phyloP scores from a whole-genome alignment of 2,888 invertebrate species.

The Tachystola acroxantha region DNA sequence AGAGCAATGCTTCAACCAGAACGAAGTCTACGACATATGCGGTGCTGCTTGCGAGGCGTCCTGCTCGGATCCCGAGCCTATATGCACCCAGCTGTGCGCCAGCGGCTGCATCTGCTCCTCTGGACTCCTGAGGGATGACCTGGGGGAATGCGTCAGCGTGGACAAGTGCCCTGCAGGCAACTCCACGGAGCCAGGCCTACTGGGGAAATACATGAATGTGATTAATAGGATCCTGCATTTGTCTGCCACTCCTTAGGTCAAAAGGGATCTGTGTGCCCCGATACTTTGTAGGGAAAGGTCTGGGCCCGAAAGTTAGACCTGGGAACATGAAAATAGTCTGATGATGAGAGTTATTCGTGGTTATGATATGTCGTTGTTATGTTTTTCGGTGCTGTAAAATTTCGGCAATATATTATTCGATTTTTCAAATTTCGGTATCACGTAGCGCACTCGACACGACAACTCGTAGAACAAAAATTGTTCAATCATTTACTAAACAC shows the following conservation, averaged over 20 bases:
- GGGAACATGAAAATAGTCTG: too few relatives aligned
- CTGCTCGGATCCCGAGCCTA: conserved; percentile 52
- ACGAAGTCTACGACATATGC: conserved; percentile 60
- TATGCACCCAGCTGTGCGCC: conserved; percentile 51
- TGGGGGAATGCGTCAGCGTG: conserved; percentile 50
- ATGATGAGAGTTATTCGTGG: too few relatives aligned
- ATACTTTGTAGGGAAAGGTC: too few relatives aligned
- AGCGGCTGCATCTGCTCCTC: conserved; percentile 58
- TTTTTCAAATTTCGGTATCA: too few relatives aligned
- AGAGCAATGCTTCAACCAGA: conserved; percentile 55
- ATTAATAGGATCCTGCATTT: conserved; percentile 53
- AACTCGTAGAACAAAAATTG: too few relatives aligned
- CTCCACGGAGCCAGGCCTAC: conserved; percentile 33
- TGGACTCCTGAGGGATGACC: conserved; percentile 43
- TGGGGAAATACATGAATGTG: conserved; percentile 43
- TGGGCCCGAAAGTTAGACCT: too few relatives aligned
- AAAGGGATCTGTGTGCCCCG: too few relatives aligned
- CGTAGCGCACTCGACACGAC: too few relatives aligned
- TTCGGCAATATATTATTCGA: too few relatives aligned
- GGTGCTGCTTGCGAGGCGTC: conserved; percentile 54
- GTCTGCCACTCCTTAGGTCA: conserved; percentile 13
- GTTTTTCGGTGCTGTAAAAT: too few relatives aligned
- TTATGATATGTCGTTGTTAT: too few relatives aligned
- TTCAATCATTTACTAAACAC: too few relatives aligned
- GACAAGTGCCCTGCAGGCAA: conserved; percentile 50